A percentile compares a stretch with the other conserved stretches of the same genome.
These are phyloP conservation scores for Oscheius sp. DNA, from an alignment of 1,140 invertebrate species.

Conservation along the genomic window DNA sequence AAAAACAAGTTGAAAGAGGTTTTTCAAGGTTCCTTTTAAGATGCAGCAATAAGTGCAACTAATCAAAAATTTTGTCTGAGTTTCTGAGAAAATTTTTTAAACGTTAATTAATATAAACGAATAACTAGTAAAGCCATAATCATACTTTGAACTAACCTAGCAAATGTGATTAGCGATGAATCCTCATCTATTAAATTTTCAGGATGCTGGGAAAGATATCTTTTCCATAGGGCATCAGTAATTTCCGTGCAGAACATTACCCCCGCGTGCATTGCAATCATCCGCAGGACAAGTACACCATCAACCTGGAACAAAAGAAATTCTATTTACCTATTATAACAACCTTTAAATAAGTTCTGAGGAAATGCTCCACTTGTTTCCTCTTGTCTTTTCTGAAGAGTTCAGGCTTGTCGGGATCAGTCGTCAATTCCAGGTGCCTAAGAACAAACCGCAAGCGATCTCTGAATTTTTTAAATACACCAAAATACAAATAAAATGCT, in stretches of 20 bases:
- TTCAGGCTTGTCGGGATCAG: slow-evolving; percentile 59
- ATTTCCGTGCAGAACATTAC: slow-evolving; percentile 61
- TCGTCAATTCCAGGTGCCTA: slow-evolving; percentile 57
- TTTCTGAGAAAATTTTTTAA: no score
- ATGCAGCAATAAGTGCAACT: no score
- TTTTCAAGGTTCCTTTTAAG: no score
- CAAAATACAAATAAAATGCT: not conserved
- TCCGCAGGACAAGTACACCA: slow-evolving; percentile 56
- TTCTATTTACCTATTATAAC: slow-evolving; percentile 1
- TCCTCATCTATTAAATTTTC: slow-evolving; percentile 61
- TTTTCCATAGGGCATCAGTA: slow-evolving; percentile 60
- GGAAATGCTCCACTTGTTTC: slow-evolving; percentile 60
- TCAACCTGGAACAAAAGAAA: slow-evolving; percentile 47
- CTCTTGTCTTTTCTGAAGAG: slow-evolving; percentile 60
- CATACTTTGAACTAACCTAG: slow-evolving; percentile 42
- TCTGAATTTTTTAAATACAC: slow-evolving; percentile 6
- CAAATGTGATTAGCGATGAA: slow-evolving; percentile 59
- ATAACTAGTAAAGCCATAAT: no score
- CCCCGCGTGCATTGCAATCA: slow-evolving; percentile 60
- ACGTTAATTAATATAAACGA: no score
- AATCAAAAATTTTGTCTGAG: no score
- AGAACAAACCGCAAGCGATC: slow-evolving; percentile 59
- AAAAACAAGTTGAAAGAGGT: no score
- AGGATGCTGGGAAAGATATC: slow-evolving; percentile 58
- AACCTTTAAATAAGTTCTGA: slow-evolving; percentile 60